These are phyloP conservation scores for Enteromius treurensis DNA, from an alignment of 2,797 vertebrate species.

Conservation along the genomic window DNA sequence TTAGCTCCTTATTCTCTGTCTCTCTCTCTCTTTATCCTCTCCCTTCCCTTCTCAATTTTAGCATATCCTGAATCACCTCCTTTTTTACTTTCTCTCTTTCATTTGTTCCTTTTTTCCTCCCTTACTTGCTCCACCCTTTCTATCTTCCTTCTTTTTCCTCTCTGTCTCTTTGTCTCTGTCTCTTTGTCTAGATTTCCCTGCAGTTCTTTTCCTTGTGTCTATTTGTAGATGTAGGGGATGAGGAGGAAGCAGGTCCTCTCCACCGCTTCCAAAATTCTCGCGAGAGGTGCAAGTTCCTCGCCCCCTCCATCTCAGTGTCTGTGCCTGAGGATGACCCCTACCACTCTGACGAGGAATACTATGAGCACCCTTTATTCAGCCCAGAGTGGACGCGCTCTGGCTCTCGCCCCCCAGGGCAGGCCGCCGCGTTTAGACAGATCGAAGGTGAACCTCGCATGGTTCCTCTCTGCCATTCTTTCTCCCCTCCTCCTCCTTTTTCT, in stretches of 20 bases:
- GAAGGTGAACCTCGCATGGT: conserved; percentile 95
- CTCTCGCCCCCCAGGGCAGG: conserved; percentile 84
- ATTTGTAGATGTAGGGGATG: conserved; percentile 94
- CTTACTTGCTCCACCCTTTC: conserved; percentile 23
- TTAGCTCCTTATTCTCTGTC: conserved; percentile 51
- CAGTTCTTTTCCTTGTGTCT: conserved; percentile 90
- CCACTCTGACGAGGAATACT: conserved; percentile 93
- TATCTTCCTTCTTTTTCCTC: conserved; percentile 30
- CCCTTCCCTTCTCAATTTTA: conserved; percentile 49
- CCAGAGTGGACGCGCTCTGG: conserved; percentile 90
- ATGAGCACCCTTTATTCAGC: conserved; percentile 96
- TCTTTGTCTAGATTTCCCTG: conserved; percentile 87
- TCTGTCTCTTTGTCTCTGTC: conserved; percentile 59
- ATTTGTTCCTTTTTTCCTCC: conserved; percentile 63
- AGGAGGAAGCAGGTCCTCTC: conserved; percentile 91
- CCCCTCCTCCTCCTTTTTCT: conserved; percentile 46
- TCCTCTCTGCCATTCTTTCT: conserved; percentile 73
- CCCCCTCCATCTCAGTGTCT: conserved; percentile 95
- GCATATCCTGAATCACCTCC: conserved; percentile 33
- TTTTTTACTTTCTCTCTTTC: conserved; percentile 12
- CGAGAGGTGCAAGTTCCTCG: conserved; percentile 87
- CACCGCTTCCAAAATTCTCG: conserved; percentile 84
- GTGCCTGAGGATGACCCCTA: conserved; percentile 92
- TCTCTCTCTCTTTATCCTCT: conserved; percentile 23
- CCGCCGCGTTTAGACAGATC: conserved; percentile 88